Base-by-base conservation (phyloP, 2,797 vertebrate genomes). In the Gallirallus australis region DNA sequence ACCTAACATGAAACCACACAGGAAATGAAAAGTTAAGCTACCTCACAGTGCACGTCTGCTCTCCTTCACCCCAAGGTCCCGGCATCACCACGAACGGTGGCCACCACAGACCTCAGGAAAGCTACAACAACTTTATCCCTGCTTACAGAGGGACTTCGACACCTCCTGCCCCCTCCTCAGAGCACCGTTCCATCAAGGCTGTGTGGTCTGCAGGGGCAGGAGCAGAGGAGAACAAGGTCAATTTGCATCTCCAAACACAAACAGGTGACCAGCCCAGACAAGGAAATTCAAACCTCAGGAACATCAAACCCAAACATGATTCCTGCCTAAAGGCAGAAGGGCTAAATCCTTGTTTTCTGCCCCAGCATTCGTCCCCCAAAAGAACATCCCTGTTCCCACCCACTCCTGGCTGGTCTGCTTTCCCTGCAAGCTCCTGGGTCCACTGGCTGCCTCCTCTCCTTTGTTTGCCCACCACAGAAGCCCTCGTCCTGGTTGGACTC, bases 11-110 rank as follows among this genome's bases (percentile, higher is more conserved):
- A 95, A 95, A 94, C 95, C 95, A 86, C 56, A 31, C 80, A 95
- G 96, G 96, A 97, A 96, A 97, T 96, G 91, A 94, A 97, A 94
- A 94, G 85, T 86, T 95, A 84, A 96, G 95, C 91, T 88, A 48
- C 50, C 57, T 42, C 76, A 85, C 69, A 48, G n/a, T 3, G 1
- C 27, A 52, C 9, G 4, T 56, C 27, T 5, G 2, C 60, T 50
- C 50, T 33, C 59, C 59, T 59, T 27, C 30, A 6, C 54, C 39
- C 79, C 0, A 0, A 35, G 53, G 65, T 68, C 71, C 13, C 3
- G 1, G 50, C 84, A 19, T 8, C 79, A 24, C 60, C 7, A 1
- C 88, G 39, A 31, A 50, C 1, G 9, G 1, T 2, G 1, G 40
- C 64, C 82, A 63, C 79, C 39, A 0, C 92, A 91, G 14, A 33